phyloP scores from a whole-genome alignment of 2,797 vertebrate genomes.

The Jordanella pulchra region DNA sequence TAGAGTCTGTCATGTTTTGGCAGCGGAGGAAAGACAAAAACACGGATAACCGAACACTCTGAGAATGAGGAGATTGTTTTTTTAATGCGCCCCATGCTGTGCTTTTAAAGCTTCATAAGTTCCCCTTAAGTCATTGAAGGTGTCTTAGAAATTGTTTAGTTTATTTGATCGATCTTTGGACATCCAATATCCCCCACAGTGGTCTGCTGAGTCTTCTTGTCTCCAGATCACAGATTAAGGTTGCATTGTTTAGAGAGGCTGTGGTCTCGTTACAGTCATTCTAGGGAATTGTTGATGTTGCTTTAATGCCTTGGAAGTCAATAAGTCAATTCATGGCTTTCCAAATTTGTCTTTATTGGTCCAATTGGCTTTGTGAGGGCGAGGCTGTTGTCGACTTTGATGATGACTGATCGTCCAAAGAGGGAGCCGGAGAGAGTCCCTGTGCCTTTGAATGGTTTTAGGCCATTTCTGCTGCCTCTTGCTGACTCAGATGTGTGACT shows the following conservation, averaged over 20 bases:
- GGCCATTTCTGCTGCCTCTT: conserved; percentile 51
- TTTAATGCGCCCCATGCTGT: conserved; percentile 2
- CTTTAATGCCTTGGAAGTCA: conserved; percentile 36
- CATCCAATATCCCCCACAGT: neutral
- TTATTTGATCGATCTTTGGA: neutral
- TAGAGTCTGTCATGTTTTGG: conserved; percentile 23
- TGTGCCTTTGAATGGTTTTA: conserved; percentile 36
- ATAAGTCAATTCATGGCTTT: conserved; percentile 34
- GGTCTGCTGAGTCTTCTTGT: neutral
- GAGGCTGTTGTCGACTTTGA: conserved; percentile 30
- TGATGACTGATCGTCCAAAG: conserved; percentile 43
- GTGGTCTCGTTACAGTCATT: neutral
- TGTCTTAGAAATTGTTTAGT: conserved; percentile 7
- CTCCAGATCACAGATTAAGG: conserved; percentile 11
- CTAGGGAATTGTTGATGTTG: conserved; percentile 35
- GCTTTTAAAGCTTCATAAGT: conserved; percentile 7
- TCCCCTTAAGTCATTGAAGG: conserved; percentile 6
- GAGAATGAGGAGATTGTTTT: conserved; percentile 3
- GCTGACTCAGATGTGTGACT: conserved; percentile 68
- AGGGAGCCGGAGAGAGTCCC: conserved; percentile 29
- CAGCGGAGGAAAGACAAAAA: conserved; percentile 24
- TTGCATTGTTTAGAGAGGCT: conserved; percentile 28
- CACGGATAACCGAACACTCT: conserved; percentile 27
- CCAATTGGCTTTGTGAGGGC: conserved; percentile 21
- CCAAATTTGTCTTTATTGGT: conserved; percentile 35